Conservation (phyloP, 1,140 invertebrate genomes). For the Dryas iulia region DNA sequence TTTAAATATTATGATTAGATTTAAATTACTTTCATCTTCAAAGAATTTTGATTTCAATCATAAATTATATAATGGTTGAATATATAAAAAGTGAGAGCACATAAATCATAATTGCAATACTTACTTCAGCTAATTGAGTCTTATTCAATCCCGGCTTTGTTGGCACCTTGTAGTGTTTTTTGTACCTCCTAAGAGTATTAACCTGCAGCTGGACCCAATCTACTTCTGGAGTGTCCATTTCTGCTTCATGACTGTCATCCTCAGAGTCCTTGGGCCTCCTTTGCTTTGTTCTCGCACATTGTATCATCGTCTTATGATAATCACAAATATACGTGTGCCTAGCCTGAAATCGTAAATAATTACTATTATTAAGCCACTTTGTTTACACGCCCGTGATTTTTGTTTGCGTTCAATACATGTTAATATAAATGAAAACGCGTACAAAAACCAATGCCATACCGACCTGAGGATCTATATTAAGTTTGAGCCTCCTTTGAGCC, state of each 20-base stretch:
- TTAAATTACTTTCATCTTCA: not conserved
- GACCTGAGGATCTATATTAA: constrained; percentile 92
- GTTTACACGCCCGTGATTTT: constrained; percentile 8
- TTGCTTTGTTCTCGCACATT: constrained; percentile 92
- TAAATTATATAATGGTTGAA: not conserved
- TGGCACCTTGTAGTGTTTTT: constrained; percentile 95
- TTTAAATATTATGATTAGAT: not conserved
- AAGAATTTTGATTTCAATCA: not conserved
- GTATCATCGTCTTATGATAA: constrained; percentile 96
- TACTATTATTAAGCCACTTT: not conserved
- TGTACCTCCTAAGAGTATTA: constrained; percentile 95
- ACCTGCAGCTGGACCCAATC: constrained; percentile 96
- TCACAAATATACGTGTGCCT: constrained; percentile 98
- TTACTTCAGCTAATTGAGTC: constrained; percentile 96
- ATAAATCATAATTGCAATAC: constrained; percentile 53
- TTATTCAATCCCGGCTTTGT: constrained; percentile 95
- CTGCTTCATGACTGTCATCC: constrained; percentile 93
- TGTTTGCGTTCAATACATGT: not conserved
- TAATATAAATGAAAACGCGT: constrained; percentile 31
- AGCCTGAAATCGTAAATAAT: constrained; percentile 83
- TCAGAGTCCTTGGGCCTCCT: constrained; percentile 94
- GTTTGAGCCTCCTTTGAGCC: constrained; percentile 93
- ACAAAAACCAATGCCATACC: constrained; percentile 19
- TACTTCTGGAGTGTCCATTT: constrained; percentile 94
- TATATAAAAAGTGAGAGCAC: not conserved